Percentiles rank a stretch among this genome's conserved stretches.
These are phyloP conservation scores for Drosophila ogumai DNA, from an alignment of 1,140 invertebrate genomes.

Conservation along the genomic window DNA sequence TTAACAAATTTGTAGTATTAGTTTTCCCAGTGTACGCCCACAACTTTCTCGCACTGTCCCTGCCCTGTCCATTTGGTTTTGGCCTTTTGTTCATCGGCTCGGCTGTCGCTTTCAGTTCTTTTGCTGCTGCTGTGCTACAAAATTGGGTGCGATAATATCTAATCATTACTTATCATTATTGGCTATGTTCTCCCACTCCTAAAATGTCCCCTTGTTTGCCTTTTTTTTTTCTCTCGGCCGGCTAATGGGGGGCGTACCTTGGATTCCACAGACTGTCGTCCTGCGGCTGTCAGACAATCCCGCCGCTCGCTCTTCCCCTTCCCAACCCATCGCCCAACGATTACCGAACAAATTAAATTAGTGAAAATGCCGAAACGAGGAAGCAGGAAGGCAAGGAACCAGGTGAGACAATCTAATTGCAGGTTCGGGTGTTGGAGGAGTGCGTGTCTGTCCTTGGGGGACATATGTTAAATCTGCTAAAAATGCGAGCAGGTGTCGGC, in stretches of 20 bases:
- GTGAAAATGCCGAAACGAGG: constrained; percentile 68
- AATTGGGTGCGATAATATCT: constrained; percentile 80
- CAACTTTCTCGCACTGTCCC: neutral
- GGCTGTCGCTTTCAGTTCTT: constrained; percentile 54
- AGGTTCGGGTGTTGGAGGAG: constrained; percentile 15
- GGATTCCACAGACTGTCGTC: constrained; percentile 6
- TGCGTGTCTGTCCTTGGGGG: constrained; percentile 21
- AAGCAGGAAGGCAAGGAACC: constrained; percentile 27
- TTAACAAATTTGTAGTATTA: neutral
- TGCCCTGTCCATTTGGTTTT: constrained; percentile 28
- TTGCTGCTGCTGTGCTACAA: constrained; percentile 34
- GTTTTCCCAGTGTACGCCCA: constrained; percentile 7
- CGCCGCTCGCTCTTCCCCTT: neutral
- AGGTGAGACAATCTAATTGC: constrained; percentile 72
- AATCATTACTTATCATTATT: constrained; percentile 84
- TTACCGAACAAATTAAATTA: constrained; percentile 79
- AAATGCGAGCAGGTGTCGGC: constrained; percentile 55
- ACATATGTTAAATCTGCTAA: constrained; percentile 51
- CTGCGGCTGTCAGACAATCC: constrained; percentile 24
- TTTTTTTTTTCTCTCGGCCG: constrained; percentile 15
- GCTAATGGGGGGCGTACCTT: constrained; percentile 59
- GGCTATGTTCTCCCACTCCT: constrained; percentile 39
- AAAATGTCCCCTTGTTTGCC: neutral
- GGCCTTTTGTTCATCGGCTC: constrained; percentile 29
- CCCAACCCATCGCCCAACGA: constrained; percentile 48